Evolutionary conservation across 1,140 invertebrate species (phyloP).

Genomic region (Gonioctena quinquepunctata): DNA sequence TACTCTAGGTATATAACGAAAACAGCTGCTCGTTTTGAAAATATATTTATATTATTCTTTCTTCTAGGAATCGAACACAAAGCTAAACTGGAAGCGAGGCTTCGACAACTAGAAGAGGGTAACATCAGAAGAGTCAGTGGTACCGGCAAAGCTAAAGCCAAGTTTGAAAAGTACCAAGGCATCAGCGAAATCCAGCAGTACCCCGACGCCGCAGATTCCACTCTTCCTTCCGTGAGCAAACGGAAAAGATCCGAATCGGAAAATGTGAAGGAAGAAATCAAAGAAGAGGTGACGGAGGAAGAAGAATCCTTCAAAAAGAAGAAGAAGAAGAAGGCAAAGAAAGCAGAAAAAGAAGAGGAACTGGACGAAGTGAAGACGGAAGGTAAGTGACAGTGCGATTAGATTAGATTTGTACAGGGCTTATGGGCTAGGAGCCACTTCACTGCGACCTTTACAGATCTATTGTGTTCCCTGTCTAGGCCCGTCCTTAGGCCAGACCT

Average conservation of each 20-base stretch:
- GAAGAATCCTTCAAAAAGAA: slow-evolving; percentile 27
- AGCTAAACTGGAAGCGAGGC: slow-evolving; percentile 79
- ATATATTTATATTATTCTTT: no score
- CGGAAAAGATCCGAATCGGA: slow-evolving; percentile 58
- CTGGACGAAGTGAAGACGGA: background rate
- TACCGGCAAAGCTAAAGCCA: slow-evolving; percentile 82
- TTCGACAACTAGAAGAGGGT: slow-evolving; percentile 83
- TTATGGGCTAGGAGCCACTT: no score
- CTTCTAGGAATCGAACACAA: slow-evolving; percentile 74
- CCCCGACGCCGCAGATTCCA: slow-evolving; percentile 64
- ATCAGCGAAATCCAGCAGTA: slow-evolving; percentile 73
- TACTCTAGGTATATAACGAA: slow-evolving; percentile 37
- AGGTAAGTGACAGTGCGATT: no score
- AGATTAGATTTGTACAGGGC: no score
- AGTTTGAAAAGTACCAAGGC: slow-evolving; percentile 89
- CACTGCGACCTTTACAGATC: no score
- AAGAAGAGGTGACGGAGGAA: slow-evolving; percentile 44
- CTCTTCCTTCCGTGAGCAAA: slow-evolving; percentile 58
- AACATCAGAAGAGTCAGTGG: slow-evolving; percentile 83
- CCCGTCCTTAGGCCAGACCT: no score
- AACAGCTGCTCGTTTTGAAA: no score
- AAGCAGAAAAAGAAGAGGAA: slow-evolving; percentile 42
- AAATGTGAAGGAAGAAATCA: slow-evolving; percentile 39
- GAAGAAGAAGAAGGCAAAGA: slow-evolving; percentile 53
- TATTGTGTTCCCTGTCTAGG: no score